Conservation (phyloP, 2,797 vertebrate genomes). For the Argentina silus region DNA sequence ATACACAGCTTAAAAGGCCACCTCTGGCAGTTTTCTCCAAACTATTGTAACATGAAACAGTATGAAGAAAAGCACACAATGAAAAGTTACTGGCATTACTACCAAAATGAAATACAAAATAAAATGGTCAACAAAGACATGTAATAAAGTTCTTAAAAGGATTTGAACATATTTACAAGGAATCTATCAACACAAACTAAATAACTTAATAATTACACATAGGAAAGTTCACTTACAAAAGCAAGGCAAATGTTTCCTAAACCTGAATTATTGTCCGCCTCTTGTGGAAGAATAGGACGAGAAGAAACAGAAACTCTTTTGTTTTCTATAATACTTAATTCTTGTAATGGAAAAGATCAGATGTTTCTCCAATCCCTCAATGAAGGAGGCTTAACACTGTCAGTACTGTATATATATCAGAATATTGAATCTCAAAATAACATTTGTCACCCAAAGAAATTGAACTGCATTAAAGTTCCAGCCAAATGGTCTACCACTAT, state of each 20-base stretch:
- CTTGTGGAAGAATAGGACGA: background rate
- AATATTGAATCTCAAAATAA: constrained; percentile 5
- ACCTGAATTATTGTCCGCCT: constrained; percentile 9
- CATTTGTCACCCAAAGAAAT: background rate
- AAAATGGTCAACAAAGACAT: background rate
- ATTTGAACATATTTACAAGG: constrained; percentile 16
- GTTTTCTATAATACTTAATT: constrained; percentile 19
- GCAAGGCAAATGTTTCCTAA: constrained; percentile 14
- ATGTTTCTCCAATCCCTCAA: constrained; percentile 1
- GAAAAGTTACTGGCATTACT: background rate
- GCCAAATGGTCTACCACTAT: background rate
- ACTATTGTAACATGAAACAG: background rate
- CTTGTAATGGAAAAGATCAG: background rate
- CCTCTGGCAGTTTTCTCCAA: background rate
- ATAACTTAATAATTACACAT: constrained; percentile 27
- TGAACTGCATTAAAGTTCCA: background rate
- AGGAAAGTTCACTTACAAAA: constrained; percentile 5
- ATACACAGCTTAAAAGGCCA: constrained; percentile 6
- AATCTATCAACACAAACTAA: constrained; percentile 18
- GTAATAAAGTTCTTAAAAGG: background rate
- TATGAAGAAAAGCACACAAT: background rate
- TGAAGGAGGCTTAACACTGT: background rate
- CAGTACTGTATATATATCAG: background rate
- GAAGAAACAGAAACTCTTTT: background rate
- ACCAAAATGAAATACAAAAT: constrained; percentile 13